These are phyloP conservation scores for Cylindroiulus punctatus DNA, from an alignment of 2,888 invertebrate species.

Conservation along the genomic window DNA sequence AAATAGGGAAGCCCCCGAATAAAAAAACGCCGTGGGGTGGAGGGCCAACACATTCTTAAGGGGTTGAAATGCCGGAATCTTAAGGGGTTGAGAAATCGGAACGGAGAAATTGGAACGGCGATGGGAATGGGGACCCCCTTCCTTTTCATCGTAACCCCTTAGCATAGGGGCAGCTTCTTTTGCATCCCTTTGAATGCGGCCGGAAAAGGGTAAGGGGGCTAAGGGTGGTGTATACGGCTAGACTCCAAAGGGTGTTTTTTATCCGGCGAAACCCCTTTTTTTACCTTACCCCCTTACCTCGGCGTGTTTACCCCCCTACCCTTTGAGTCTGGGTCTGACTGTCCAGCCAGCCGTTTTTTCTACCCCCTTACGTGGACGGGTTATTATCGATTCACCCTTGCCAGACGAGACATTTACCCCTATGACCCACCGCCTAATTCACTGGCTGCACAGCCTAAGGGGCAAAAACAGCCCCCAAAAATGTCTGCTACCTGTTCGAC, in stretches of 20 bases:
- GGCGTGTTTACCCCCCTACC: neutral
- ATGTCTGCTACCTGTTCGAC: slow-evolving; percentile 34
- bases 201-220: slow-evolving; percentile 9
- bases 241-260: slow-evolving; percentile 34
- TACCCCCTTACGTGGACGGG: neutral
- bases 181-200: neutral
- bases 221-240: slow-evolving; percentile 18
- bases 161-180: neutral
- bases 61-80: slow-evolving; percentile 13
- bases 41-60: neutral
- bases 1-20: neutral
- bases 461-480: neutral
- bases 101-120: neutral
- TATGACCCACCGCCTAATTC: neutral
- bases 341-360: slow-evolving; percentile 13
- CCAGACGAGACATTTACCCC: slow-evolving; percentile 23
- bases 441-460: neutral
- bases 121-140: neutral
- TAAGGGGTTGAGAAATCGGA: neutral
- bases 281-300: slow-evolving; percentile 5
- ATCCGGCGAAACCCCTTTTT: neutral
- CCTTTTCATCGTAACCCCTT: neutral
- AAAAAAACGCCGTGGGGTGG: neutral
- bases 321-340: neutral
- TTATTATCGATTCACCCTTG: slow-evolving; percentile 36